Conservation (phyloP, 2,797 vertebrate species). For the Gallinago solitaria region DNA sequence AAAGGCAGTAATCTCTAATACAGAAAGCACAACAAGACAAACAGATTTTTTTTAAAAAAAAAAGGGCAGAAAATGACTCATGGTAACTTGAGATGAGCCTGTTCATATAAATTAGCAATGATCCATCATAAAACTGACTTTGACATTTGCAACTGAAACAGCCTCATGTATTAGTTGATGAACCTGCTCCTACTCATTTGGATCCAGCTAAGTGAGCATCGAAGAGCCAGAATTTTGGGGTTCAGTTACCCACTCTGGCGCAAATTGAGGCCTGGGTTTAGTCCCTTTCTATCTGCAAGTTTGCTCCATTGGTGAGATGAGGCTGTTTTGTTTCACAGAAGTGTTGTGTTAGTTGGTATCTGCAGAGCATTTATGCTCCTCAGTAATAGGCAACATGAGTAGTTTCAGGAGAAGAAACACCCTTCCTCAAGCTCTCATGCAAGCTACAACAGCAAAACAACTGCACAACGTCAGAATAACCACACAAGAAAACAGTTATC, state of each 20-base stretch:
- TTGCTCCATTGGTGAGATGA: neutral
- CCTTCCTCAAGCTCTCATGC: neutral
- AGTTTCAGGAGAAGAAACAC: neutral
- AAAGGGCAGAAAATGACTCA: neutral
- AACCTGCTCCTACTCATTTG: neutral
- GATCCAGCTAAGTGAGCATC: neutral
- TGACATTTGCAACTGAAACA: neutral
- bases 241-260: neutral
- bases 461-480: neutral
- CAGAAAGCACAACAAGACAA: neutral
- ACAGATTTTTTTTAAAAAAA: neutral
- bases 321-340: neutral
- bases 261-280: neutral
- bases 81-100: neutral
- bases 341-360: neutral
- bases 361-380: neutral
- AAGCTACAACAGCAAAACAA: neutral
- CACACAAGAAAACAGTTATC: neutral
- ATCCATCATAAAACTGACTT: neutral
- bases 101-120: neutral
- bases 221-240: neutral
- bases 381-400: neutral
- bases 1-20: neutral
- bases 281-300: neutral
- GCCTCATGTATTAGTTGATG: neutral